Conservation (phyloP, 2,113 vertebrate species). For the Phycodurus eques region DNA sequence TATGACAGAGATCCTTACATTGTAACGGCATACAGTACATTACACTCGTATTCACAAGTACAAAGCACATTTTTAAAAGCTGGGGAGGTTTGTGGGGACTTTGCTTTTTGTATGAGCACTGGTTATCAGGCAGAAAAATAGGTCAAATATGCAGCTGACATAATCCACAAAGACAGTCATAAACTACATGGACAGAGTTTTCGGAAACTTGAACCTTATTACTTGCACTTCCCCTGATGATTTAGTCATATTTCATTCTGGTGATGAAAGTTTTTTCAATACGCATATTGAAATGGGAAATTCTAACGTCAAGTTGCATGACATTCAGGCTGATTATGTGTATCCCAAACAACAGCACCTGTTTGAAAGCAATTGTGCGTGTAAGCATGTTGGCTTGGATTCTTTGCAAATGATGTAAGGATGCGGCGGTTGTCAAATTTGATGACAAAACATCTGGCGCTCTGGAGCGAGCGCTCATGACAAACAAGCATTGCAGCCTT, state of each 20-base stretch:
- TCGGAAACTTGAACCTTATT: constrained; percentile 35
- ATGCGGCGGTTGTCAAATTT: constrained; percentile 30
- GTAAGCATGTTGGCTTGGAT: constrained; percentile 42
- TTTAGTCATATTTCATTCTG: constrained; percentile 32
- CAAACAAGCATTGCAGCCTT: constrained; percentile 30
- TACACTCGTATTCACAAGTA: not conserved
- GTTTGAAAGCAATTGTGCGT: constrained; percentile 5
- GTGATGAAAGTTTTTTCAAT: constrained; percentile 16
- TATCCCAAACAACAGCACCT: constrained; percentile 29
- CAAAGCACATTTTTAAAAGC: not conserved
- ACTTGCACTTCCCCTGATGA: constrained; percentile 23
- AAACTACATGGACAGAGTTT: constrained; percentile 26
- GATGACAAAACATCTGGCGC: constrained; percentile 48
- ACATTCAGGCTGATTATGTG: constrained; percentile 30
- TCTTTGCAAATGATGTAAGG: constrained; percentile 62
- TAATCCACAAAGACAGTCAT: constrained; percentile 24
- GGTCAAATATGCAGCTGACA: constrained; percentile 46
- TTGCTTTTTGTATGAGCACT: constrained; percentile 7
- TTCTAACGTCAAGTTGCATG: not conserved
- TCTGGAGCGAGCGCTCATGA: constrained; percentile 14
- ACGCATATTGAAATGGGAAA: not conserved
- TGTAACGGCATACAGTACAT: not conserved
- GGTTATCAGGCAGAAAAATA: constrained; percentile 28
- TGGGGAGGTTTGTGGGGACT: constrained; percentile 1
- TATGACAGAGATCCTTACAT: not conserved